These are phyloP conservation scores for Clitarchus hookeri DNA, from an alignment of 2,888 invertebrate species.

Conservation along the genomic window DNA sequence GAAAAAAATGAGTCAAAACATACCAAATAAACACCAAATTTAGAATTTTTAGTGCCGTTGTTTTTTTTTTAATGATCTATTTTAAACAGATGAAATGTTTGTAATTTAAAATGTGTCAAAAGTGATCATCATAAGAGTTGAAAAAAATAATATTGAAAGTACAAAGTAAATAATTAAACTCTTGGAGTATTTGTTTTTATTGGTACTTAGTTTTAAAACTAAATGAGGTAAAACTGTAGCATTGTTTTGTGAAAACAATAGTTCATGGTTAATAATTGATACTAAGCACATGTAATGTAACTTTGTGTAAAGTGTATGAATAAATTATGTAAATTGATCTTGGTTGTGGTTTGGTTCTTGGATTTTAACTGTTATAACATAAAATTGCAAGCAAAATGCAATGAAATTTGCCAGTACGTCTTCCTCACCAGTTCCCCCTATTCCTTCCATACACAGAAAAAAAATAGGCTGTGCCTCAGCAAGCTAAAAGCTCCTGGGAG, in stretches of 20 bases:
- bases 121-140: not conserved
- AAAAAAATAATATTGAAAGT: slow-evolving; percentile 10
- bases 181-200: slow-evolving; percentile 24
- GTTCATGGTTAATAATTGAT: slow-evolving; percentile 23
- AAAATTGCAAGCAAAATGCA: too few relatives aligned
- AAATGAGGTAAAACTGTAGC: not conserved
- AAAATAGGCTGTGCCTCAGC: too few relatives aligned
- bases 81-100: not conserved
- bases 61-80: not conserved
- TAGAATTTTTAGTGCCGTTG: not conserved
- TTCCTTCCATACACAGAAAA: too few relatives aligned
- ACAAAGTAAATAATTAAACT: slow-evolving; percentile 21
- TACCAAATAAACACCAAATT: slow-evolving; percentile 14
- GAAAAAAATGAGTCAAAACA: not conserved
- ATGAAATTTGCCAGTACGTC: too few relatives aligned
- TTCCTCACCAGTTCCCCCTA: too few relatives aligned
- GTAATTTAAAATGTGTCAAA: not conserved
- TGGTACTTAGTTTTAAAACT: slow-evolving; percentile 24
- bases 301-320: slow-evolving; percentile 26
- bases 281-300: slow-evolving; percentile 20
- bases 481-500: too few relatives aligned
- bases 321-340: slow-evolving; percentile 21
- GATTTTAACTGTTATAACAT: too few relatives aligned
- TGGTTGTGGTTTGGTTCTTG: not conserved
- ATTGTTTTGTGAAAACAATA: slow-evolving; percentile 26